Percentiles rank a stretch among this genome's conserved stretches.
Conservation (phyloP, 2,888 invertebrate species). For the Leucophora obtusa region DNA sequence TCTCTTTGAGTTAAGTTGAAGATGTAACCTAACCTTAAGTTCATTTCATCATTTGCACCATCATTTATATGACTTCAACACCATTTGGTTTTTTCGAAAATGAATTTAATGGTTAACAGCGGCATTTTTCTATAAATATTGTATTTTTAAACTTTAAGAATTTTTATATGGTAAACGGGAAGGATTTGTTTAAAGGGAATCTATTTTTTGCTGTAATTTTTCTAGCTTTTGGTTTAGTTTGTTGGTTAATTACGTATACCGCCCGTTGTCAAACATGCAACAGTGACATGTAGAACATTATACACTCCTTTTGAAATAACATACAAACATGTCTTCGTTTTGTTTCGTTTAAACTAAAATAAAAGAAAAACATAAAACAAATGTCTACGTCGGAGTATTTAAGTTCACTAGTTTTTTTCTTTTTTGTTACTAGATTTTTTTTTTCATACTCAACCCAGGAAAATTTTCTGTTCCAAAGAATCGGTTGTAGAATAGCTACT, state of each 20-base stretch:
- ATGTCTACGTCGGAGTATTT: conserved; percentile 59
- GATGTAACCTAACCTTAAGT: conserved; percentile 35
- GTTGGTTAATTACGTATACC: conserved; percentile 62
- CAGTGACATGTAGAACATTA: conserved; percentile 60
- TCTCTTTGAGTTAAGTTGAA: neutral
- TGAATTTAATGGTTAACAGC: conserved; percentile 1
- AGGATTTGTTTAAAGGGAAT: conserved; percentile 12
- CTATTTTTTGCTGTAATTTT: conserved; percentile 18
- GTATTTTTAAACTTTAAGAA: neutral
- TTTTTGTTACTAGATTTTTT: neutral
- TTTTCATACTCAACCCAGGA: neutral
- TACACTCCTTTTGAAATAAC: conserved; percentile 36
- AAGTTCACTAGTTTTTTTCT: conserved; percentile 51
- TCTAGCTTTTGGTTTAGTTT: neutral
- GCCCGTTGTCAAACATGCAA: conserved; percentile 64
- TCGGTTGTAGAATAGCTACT: no score
- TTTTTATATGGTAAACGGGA: neutral
- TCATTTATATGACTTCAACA: conserved; percentile 63
- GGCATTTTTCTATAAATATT: neutral
- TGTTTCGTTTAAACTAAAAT: neutral
- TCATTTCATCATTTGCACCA: conserved; percentile 64
- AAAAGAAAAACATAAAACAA: conserved; percentile 46
- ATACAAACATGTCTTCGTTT: conserved; percentile 32
- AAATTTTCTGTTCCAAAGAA: no score
- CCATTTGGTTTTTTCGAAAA: conserved; percentile 38